Evolutionary conservation across 2,888 invertebrate species (phyloP).

Genomic region (Bombyx huttoni): DNA sequence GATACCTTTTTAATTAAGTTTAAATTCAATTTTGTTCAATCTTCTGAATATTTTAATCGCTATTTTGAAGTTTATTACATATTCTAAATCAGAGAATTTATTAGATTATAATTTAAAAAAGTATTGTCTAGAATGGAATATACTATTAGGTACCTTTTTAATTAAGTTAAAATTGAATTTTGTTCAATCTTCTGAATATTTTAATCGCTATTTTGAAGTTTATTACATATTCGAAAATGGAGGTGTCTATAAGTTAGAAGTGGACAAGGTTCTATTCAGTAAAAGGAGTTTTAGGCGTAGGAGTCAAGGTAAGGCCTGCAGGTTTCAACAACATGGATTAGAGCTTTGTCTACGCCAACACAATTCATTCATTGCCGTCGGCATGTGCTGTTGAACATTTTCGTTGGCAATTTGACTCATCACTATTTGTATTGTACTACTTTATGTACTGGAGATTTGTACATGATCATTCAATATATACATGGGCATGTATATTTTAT

Average conservation of each 20-base stretch:
- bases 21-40: not conserved
- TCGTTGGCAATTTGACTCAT: conserved; percentile 14
- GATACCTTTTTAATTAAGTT: too few species aligned
- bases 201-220: not conserved
- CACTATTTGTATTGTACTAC: conserved; percentile 21
- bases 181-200: not conserved
- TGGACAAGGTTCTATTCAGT: conserved; percentile 45
- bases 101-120: too few species aligned
- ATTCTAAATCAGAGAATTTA: too few species aligned
- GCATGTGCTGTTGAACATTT: conserved; percentile 19
- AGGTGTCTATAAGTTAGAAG: conserved; percentile 18
- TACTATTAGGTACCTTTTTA: too few species aligned
- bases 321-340: conserved; percentile 38
- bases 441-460: conserved; percentile 2
- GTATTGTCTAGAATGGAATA: too few species aligned
- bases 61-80: not conserved
- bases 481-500: too few species aligned
- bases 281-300: conserved; percentile 59
- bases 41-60: not conserved
- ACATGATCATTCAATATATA: too few species aligned
- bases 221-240: conserved; percentile 3
- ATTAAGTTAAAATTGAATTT: not conserved
- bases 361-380: conserved; percentile 32
- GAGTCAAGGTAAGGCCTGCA: conserved; percentile 71
- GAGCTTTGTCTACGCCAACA: conserved; percentile 65